Percentiles rank a stretch among this genome's conserved stretches.
These are phyloP conservation scores for Siniperca undulata DNA, from an alignment of 2,797 vertebrate genomes.

Conservation along the genomic window DNA sequence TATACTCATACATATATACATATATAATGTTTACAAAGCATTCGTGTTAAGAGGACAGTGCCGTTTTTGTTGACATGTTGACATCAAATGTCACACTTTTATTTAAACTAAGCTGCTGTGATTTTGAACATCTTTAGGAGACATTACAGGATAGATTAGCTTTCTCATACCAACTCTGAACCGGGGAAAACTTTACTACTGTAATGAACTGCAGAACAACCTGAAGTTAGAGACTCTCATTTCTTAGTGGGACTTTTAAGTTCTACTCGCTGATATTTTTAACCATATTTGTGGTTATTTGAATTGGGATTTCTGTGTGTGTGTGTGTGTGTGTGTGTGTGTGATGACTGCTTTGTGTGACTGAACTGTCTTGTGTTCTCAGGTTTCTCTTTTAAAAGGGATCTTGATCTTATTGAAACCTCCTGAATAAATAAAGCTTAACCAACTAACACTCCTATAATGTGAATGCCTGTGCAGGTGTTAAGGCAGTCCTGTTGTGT, in stretches of 20 bases:
- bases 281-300: background rate
- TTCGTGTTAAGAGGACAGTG: background rate
- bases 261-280: background rate
- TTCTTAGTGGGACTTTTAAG: background rate
- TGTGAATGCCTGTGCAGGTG: background rate
- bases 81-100: background rate
- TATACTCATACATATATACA: background rate
- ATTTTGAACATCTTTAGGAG: background rate
- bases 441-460: background rate
- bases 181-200: background rate
- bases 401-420: background rate
- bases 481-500: background rate
- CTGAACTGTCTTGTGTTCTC: background rate
- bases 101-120: background rate
- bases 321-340: background rate
- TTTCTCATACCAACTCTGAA: background rate
- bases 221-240: background rate
- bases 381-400: background rate
- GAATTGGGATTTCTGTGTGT: background rate
- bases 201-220: too few relatives aligned
- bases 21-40: background rate
- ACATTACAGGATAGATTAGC: background rate
- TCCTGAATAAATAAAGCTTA: background rate
- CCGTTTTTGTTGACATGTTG: background rate
- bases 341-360: background rate